Evolutionary conservation across 2,797 vertebrate genomes (phyloP), one percentile per base, ranked within the genome.

Genomic region (Coregonus ussuriensis): DNA sequence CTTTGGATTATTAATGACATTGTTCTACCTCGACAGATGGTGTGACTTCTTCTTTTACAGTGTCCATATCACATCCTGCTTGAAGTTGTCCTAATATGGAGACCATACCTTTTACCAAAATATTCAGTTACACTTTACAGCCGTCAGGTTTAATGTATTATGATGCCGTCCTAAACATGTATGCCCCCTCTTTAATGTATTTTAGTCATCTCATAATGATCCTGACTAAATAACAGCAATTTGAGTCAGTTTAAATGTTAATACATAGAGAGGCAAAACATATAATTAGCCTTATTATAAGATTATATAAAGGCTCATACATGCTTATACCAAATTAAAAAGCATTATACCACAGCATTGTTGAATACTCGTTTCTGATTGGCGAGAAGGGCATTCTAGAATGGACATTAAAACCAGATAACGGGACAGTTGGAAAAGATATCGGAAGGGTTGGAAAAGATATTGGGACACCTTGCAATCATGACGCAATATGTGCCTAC

Each of bases 1-100:
- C 37, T 37, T 37, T 6, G 37, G 1, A 41, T 41, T 89, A 88
- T 90, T 88, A 85, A 91, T 83, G 87, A 81, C 71, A 77, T 80
- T 78, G 71, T 79, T 72, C 11, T 68, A 81, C 72, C 80, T 82
- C 74, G 53, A 54, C 67, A 6, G 67, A 82, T 73, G 66, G 18
- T 33, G 7, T 31, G 15, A 65, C 71, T 74, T 75, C n/a, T 16
- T 6, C 47, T 54, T 31, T 72, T 6, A 52, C 13, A 18, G 53
- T 14, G 13, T 56, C 15, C 53, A 56, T 56, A 25, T 25, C 4
- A 54, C 16, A 54, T 54, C 53, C 53, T 4, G 9, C 53, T 16
- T 54, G 9, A 15, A 4, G 14, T 15, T 54, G 53, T 54, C 3
- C 1, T 3, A 54, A 1, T 56, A 56, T 18, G 53, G 3, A 4